Evolutionary conservation across 2,797 vertebrate genomes (phyloP), one percentile per base, ranked within the genome.

Genomic region (Hippocampus kuda): DNA sequence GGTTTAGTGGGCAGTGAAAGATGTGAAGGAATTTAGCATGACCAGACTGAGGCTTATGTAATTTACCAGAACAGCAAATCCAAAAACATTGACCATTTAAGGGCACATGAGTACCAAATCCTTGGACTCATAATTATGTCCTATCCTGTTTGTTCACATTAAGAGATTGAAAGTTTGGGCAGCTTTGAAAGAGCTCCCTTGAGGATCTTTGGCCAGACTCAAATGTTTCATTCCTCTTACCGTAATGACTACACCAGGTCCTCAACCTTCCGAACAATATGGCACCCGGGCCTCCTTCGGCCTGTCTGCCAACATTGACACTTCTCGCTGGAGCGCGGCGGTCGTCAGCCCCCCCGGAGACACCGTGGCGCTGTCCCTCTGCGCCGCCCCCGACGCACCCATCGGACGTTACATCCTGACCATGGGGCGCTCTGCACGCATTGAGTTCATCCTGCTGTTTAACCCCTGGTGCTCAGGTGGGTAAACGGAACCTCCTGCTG

Each of bases 381-480:
- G 86, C 75, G 81, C 93, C 0, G 91, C 94, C 5, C 89, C 91
- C 1, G 83, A 91, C 0, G 94, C 95, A 22, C 86, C 93, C 12
- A 91, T 96, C 13, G 95, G 95, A 74, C 90, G 83, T 70, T 98
- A 96, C 67, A 76, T 76, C 2, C 85, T 98, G 75, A 87, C 86
- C 68, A 81, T 97, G 68, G 86, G 87, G 3, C 68, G 1, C 4
- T 79, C 85, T 0, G 67, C 5, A 10, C 73, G 15, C 73, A 74
- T 89, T 41, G 80, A 89, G 34, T 93, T 98, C 72, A 91, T 90
- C n/a, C 81, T 98, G 77, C 93, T 97, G 71, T 98, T 96, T 78
- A 98, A 98, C 77, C 95, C 96, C 71, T 98, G 95, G 95, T 92
- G 89, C 72, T 71, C 71, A 89, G 90, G 96, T 98, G 86, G 44